Evolutionary conservation across 2,888 invertebrate species (phyloP), one percentile per base, ranked within the genome.

Genomic region (Chrysolina oricalcia): DNA sequence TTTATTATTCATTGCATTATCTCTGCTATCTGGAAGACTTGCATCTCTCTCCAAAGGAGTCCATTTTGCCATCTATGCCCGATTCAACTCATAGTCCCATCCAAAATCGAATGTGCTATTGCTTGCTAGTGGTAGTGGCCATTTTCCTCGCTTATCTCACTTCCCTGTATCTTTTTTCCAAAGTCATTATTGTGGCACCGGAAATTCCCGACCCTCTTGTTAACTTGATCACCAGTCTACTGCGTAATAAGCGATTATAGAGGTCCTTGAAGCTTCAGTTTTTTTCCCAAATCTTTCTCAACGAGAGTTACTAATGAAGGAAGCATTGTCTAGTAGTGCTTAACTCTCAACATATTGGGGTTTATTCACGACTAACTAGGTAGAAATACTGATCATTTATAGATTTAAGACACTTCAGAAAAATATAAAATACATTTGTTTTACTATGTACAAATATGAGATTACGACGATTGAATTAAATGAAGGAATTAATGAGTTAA

Each of bases 11-110:
- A 66, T 8, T 2, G 72, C 72, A 19, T 35, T 66, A 17, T 50
- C 35, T 67, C 64, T 74, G 43, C 73, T 74, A 17, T 74, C 69
- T 21, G 74, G 74, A 17, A 70, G 27, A 27, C 46, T 19, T 19
- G 17, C 10, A 46, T 70, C 46, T 65, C n/a, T 27, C 35, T 64
- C 74, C 70, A 70, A 2, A 74, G 13, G 2, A 74, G 66, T 35
- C 66, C 70, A 17, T 59, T 70, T 48, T 70, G 70, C 15, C 8
- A 70, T 62, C 56, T 74, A 11, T 63, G n/a, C 15, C 65, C 69
- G 35, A 27, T 46, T 27, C 63, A 11, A 48, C 17, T 64, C 53
- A 46, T 63, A 5, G 74, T 74, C 0, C 9, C 21, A 8, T 70
- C 62, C 13, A 56, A 23, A 27, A 74, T 70, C 8, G 15, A 3